Base-by-base conservation (phyloP, 2,888 invertebrate species). In the Patella caerulea region DNA sequence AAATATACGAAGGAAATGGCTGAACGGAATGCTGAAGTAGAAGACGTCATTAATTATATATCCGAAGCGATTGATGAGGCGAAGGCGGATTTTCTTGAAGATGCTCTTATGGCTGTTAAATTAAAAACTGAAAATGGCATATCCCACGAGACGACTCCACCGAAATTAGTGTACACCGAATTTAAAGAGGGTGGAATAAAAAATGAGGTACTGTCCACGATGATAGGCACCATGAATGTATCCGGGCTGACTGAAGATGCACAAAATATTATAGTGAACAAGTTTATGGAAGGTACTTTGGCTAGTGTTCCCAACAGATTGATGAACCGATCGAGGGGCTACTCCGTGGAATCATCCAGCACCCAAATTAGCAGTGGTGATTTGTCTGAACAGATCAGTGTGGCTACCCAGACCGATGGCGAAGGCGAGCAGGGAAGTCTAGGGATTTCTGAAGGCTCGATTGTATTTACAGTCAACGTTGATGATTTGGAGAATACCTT, bases 281-380 rank as follows among this genome's bases (percentile, higher is more conserved):
- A 14, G 65, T 24, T 65, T 65, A 65, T 65, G 9, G 24, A 65
- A 11, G 65, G 65, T 11, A 0, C 24, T 24, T 3, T 65, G 24
- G 19, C 65, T 24, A 24, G 65, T 19, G 19, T 65, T 19, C 19
- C 19, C 3, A 19, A n/a, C 19, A n/a, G 65, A 65, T 34, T 34
- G 34, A 34, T 34, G 34, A 24, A n/a, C 24, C 65, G 65, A 19
- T 12, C 24, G 24, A n/a, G 65, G 2, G 65, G 24, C 9, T n/a
- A 19, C 3, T 65, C 65, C 19, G 65, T 65, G 1, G 65, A 65
- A 65, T 65, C 65, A 19, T 19, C 65, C 9, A 24, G 65, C 24
- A 65, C 65, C 2, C 65, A 65, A 24, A 65, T 65, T 24, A 65
- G 65, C 24, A 65, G 65, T 24, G 65, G 65, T 65, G 65, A 65